These are phyloP conservation scores for Rotaria sp. DNA, from an alignment of 2,888 invertebrate species.

Conservation along the genomic window DNA sequence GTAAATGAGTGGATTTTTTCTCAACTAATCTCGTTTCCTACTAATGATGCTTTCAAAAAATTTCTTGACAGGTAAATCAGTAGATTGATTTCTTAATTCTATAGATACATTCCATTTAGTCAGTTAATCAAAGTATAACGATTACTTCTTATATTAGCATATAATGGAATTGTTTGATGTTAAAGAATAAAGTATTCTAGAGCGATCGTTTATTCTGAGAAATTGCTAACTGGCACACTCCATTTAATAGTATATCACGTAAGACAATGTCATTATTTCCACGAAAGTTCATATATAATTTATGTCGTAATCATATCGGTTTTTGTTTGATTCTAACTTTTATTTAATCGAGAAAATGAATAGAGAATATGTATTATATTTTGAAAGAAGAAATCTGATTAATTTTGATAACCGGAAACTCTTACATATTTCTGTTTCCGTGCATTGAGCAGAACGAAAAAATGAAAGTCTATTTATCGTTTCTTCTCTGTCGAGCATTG, in stretches of 20 bases:
- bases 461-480: neutral
- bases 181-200: neutral
- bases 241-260: neutral
- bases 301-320: neutral
- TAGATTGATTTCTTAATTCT: too few relatives aligned
- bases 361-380: neutral
- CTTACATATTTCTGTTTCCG: neutral
- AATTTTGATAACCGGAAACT: neutral
- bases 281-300: neutral
- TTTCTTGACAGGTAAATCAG: neutral
- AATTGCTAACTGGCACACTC: neutral
- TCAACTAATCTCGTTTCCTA: neutral
- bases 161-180: too few relatives aligned
- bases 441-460: neutral
- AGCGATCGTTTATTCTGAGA: neutral
- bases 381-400: neutral
- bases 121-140: too few relatives aligned
- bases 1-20: neutral
- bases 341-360: neutral
- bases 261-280: neutral
- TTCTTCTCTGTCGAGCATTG: neutral
- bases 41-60: neutral
- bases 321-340: neutral
- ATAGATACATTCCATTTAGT: too few relatives aligned
- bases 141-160: too few relatives aligned